These are phyloP conservation scores for Apostichopus parvimensis DNA, from an alignment of 35 echinoderm and acorn worm genomes.

Conservation along the genomic window DNA sequence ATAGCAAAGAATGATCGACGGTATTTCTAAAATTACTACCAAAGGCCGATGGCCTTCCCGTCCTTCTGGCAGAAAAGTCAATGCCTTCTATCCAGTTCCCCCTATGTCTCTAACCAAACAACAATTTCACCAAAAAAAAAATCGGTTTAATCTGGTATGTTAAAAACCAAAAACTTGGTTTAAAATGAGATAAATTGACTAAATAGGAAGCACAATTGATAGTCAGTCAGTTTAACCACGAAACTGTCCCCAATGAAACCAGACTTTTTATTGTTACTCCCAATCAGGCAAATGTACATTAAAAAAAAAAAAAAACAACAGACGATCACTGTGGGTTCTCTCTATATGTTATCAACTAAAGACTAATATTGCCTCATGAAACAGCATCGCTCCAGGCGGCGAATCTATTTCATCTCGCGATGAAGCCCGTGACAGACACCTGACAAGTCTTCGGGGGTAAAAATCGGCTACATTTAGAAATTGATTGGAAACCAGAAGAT, in stretches of 20 bases:
- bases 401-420: not conserved
- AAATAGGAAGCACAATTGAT: no score
- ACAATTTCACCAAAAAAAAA: no score
- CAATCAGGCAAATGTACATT: not conserved
- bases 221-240: not conserved
- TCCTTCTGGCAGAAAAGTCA: no score
- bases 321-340: no score
- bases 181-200: no score
- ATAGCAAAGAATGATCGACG: no score
- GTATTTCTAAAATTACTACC: no score
- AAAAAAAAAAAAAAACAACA: not conserved
- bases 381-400: not conserved
- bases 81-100: no score
- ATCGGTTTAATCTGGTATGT: no score
- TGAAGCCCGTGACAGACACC: not conserved
- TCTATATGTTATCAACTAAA: not conserved
- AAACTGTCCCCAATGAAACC: not conserved
- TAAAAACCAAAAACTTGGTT: no score
- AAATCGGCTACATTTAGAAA: not conserved
- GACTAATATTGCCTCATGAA: constrained; percentile 2
- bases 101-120: no score
- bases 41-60: no score
- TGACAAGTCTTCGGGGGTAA: not conserved
- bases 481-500: not conserved
- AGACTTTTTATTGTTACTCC: not conserved